Base-by-base conservation (phyloP, 2,797 vertebrate genomes). In the Anas flavirostris region DNA sequence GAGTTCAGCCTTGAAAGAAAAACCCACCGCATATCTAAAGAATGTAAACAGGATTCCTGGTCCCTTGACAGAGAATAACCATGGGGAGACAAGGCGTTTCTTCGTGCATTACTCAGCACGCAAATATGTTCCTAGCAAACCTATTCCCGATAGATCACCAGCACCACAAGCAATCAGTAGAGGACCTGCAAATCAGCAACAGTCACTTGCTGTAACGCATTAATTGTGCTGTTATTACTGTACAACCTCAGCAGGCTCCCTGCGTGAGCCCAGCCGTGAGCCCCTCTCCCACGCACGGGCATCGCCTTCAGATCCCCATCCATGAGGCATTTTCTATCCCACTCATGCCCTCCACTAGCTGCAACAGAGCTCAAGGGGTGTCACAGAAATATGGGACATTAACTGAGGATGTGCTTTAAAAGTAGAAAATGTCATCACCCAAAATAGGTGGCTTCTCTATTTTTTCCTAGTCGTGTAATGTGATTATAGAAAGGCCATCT, bases 21-120 rank as follows among this genome's bases (percentile, higher is more conserved):
- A 92, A 83, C 19, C 8, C 46, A 91, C 37, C 70, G 44, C 56
- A 43, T 56, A 43, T 79, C 69, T 82, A 29, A 86, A 58, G 67
- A 93, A 91, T 52, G 66, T 72, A 82, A 96, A 93, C 37, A 86
- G 66, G 93, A 94, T 79, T 83, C 62, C 66, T 58, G 58, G 44
- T 68, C 19, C 58, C 64, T 35, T 68, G 77, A 63, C 48, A 82
- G 17, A 33, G 73, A 9, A 2, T 7, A 78, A 66, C 31, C 48
- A 39, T 29, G 17, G 14, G 29, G 52, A 90, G n/a, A 70, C 70
- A 76, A 69, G 50, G 67, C n/a, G 52, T 35, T 26, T 58, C 56
- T 67, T 82, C 77, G 15, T 46, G 63, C 41, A 73, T 63, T 88
- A 83, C 53, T 81, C 62, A 70, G 59, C 7, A 2, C 44, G 50